phyloP scores from a whole-genome alignment of 1,140 invertebrate species.

The Cyrtorhinus lividipennis region DNA sequence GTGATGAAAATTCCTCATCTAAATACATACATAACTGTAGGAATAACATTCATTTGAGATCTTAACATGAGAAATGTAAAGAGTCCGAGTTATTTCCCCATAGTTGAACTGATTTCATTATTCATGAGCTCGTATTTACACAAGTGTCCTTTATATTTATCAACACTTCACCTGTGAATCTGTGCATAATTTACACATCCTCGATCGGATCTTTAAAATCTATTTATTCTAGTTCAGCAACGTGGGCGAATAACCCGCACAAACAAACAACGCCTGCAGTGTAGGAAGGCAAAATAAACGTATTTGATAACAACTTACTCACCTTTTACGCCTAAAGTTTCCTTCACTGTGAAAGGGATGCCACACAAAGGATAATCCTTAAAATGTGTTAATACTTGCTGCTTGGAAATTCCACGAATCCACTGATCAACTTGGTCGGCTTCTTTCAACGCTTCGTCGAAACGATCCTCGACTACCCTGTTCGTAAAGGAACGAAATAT shows the following conservation, averaged over 20 bases:
- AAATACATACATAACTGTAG: too few relatives aligned
- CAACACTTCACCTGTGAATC: neutral
- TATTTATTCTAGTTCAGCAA: neutral
- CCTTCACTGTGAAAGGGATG: neutral
- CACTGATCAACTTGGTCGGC: neutral
- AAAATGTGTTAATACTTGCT: neutral
- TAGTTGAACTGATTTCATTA: too few relatives aligned
- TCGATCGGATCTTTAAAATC: neutral
- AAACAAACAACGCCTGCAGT: too few relatives aligned
- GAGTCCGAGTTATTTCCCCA: too few relatives aligned
- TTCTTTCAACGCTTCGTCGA: neutral
- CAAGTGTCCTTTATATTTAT: neutral
- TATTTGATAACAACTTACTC: neutral
- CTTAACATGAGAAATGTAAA: too few relatives aligned
- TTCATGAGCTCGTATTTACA: neutral
- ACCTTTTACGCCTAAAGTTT: neutral
- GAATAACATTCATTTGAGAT: too few relatives aligned
- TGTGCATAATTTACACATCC: neutral
- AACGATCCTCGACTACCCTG: neutral
- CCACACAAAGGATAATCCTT: neutral
- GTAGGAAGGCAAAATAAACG: too few relatives aligned
- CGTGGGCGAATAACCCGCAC: too few relatives aligned
- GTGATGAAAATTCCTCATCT: too few relatives aligned
- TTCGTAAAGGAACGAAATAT: too few relatives aligned
- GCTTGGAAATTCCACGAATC: neutral